A percentile compares a stretch with the other conserved stretches of the same genome.
phyloP scores from a whole-genome alignment of 2,797 vertebrate genomes.

The Poecilia gillii region DNA sequence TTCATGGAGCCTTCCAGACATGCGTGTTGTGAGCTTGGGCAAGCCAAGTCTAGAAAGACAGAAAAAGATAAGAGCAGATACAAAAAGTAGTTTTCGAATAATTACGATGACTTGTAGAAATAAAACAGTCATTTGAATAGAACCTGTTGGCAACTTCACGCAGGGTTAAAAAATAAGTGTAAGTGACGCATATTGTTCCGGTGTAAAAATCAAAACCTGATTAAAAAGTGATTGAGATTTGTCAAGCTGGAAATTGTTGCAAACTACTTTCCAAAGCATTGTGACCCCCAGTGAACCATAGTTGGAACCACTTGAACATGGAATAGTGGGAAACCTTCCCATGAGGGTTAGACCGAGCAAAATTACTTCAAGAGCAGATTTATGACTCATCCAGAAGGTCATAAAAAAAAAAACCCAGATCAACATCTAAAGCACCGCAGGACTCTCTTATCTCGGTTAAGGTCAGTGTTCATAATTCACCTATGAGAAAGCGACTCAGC shows the following conservation, averaged over 20 bases:
- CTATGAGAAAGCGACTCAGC: neutral
- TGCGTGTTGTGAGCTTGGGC: slow-evolving; percentile 16
- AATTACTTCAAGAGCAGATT: slow-evolving; percentile 3
- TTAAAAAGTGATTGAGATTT: neutral
- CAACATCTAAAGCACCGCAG: neutral
- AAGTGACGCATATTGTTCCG: neutral
- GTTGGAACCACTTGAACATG: neutral
- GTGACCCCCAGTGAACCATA: neutral
- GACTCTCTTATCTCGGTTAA: neutral
- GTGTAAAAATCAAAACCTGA: neutral
- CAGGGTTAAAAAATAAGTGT: neutral
- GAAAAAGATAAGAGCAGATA: neutral
- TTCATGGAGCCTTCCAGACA: neutral
- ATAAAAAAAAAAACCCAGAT: neutral
- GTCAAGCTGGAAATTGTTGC: neutral
- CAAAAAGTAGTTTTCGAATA: neutral
- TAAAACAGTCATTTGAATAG: neutral
- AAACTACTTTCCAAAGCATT: neutral
- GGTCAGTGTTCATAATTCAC: neutral
- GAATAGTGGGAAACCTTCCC: neutral
- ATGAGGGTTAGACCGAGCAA: neutral
- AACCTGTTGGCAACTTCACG: neutral
- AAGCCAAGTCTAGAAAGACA: slow-evolving; percentile 2
- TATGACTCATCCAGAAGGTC: neutral
- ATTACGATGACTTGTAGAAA: neutral